Conservation (phyloP, 2,113 vertebrate species). For the Caranx ignobilis region DNA sequence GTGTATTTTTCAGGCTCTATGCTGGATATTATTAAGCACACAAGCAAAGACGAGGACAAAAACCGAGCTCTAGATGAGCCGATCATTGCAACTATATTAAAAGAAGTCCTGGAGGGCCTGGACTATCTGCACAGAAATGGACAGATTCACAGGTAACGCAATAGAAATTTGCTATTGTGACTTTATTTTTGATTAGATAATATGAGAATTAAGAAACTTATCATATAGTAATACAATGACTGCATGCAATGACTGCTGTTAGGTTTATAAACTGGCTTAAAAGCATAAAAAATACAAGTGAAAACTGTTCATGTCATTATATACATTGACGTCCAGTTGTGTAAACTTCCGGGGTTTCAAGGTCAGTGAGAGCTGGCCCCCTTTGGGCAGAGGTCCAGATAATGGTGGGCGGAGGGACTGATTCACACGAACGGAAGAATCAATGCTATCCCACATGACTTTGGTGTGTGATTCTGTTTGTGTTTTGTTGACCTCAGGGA, state of each 20-base stretch:
- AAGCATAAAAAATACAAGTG: neutral
- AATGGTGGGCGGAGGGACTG: constrained; percentile 40
- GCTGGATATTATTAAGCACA: constrained; percentile 99
- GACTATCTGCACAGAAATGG: constrained; percentile 98
- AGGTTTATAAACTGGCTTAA: neutral
- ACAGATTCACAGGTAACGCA: constrained; percentile 95
- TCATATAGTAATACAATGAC: neutral
- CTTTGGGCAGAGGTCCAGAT: constrained; percentile 56
- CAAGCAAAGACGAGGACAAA: constrained; percentile 92
- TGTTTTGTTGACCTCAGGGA: constrained; percentile 87
- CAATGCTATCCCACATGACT: constrained; percentile 68
- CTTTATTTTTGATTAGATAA: neutral
- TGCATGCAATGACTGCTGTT: too few species aligned
- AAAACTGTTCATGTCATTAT: neutral
- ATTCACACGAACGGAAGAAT: constrained; percentile 65
- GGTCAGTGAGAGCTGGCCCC: constrained; percentile 58
- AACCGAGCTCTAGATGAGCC: constrained; percentile 93
- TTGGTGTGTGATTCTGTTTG: constrained; percentile 59
- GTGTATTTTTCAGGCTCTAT: constrained; percentile 89
- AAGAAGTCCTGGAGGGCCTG: constrained; percentile 96
- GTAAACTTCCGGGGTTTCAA: constrained; percentile 62
- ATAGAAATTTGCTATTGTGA: neutral
- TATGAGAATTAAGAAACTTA: neutral
- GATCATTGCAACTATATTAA: constrained; percentile 97
- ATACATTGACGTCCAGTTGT: neutral